phyloP scores from a whole-genome alignment of 1,140 invertebrate genomes.

The Drosophila ananassae region DNA sequence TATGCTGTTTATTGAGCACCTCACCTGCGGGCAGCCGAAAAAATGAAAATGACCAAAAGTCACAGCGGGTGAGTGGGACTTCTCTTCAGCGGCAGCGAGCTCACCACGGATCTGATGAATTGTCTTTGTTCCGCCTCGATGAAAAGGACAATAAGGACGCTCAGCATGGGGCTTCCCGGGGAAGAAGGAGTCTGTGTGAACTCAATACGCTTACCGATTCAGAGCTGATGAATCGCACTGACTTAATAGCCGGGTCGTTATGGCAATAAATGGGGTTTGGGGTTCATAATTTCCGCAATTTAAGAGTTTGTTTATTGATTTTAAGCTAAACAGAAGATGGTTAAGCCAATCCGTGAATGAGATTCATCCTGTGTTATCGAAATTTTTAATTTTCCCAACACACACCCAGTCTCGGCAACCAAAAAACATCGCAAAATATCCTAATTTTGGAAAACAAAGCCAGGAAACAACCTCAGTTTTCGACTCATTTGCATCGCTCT shows the following conservation, averaged over 20 bases:
- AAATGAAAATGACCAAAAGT: neutral
- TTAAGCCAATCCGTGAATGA: neutral
- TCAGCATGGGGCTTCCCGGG: constrained; percentile 18
- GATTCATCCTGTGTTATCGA: too few species aligned
- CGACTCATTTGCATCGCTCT: constrained; percentile 7
- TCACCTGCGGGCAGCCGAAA: constrained; percentile 52
- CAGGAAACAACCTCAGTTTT: neutral
- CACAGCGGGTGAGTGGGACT: constrained; percentile 24
- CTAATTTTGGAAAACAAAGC: neutral
- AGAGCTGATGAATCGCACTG: constrained; percentile 39
- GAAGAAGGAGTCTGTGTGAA: constrained; percentile 12
- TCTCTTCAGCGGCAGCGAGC: neutral
- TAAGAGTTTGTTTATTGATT: neutral
- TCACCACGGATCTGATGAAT: constrained; percentile 13
- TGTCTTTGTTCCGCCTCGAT: constrained; percentile 12
- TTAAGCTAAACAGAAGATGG: neutral
- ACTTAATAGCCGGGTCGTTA: constrained; percentile 23
- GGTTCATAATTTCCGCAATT: neutral
- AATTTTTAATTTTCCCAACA: too few species aligned
- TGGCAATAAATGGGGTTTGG: neutral
- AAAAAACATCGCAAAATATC: neutral
- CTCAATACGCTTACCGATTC: constrained; percentile 15
- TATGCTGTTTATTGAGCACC: constrained; percentile 75
- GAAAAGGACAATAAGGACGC: constrained; percentile 39
- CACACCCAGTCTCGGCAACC: neutral